Evolutionary conservation across 2,888 invertebrate genomes (phyloP).

Genomic region (Conops quadrifasciatus): DNA sequence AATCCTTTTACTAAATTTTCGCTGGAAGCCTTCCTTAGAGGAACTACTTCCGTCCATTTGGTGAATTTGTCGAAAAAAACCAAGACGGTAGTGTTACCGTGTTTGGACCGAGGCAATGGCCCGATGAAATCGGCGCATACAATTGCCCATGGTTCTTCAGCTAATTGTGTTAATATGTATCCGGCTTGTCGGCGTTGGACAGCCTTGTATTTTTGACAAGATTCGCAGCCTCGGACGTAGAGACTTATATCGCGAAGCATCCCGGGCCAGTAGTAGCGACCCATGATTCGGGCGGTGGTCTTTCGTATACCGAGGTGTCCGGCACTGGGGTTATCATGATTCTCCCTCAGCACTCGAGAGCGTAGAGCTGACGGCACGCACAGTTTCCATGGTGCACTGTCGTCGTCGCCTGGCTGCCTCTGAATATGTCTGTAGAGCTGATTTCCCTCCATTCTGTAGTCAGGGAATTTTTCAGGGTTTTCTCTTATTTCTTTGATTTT

Average conservation of each 20-base stretch:
- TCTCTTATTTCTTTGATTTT: neutral
- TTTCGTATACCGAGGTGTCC: conserved; percentile 40
- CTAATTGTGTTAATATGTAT: neutral
- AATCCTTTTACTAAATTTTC: neutral
- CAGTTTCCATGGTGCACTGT: conserved; percentile 31
- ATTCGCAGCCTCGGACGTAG: conserved; percentile 30
- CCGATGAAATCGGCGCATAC: neutral
- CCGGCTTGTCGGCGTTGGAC: neutral
- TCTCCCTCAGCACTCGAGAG: conserved; percentile 22
- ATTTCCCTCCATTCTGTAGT: conserved; percentile 21
- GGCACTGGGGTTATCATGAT: conserved; percentile 33
- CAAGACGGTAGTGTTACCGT: neutral
- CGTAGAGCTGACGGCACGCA: conserved; percentile 13
- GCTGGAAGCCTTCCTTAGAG: neutral
- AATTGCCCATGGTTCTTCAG: neutral
- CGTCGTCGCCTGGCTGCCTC: neutral
- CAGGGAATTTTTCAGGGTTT: conserved; percentile 12
- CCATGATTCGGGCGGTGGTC: conserved; percentile 19
- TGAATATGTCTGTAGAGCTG: conserved; percentile 30
- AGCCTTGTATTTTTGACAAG: conserved; percentile 35
- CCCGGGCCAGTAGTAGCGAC: conserved; percentile 40
- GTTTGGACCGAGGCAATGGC: neutral
- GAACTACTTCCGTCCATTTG: neutral
- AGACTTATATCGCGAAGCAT: conserved; percentile 26
- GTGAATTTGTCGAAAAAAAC: neutral